Evolutionary conservation across 2,113 vertebrate species (phyloP).

Genomic region (Centrocercus urophasianus): DNA sequence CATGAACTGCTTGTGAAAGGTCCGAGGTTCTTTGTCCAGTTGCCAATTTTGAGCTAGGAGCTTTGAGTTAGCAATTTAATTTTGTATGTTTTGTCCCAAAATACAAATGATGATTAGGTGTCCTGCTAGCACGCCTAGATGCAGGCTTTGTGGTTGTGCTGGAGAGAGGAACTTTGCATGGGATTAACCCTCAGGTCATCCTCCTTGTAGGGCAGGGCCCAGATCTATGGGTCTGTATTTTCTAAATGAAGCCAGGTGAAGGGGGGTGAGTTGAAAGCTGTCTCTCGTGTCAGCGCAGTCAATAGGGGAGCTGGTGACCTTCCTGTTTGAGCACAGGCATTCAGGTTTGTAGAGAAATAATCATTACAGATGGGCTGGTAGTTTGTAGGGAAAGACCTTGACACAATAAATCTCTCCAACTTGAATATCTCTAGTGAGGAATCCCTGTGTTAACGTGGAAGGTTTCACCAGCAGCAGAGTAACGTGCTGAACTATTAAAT

Average conservation of each 20-base stretch:
- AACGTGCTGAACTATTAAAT: fast-evolving
- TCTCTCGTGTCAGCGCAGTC: background rate
- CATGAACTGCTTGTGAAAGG: background rate
- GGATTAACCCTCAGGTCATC: background rate
- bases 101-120: background rate
- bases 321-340: background rate
- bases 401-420: background rate
- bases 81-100: background rate
- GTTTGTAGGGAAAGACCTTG: background rate
- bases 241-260: background rate
- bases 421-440: background rate
- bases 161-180: fast-evolving
- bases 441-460: fast-evolving
- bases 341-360: background rate
- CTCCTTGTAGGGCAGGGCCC: background rate
- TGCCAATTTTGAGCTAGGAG: background rate
- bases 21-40: fast-evolving
- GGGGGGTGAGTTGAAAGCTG: background rate
- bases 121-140: background rate
- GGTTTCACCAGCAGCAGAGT: background rate
- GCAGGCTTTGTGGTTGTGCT: background rate
- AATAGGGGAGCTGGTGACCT: background rate
- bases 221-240: background rate
- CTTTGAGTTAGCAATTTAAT: background rate
- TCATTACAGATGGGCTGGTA: background rate